Evolutionary conservation across 2,888 invertebrate species (phyloP).

Genomic region (Dyspetes luteomarginatus): DNA sequence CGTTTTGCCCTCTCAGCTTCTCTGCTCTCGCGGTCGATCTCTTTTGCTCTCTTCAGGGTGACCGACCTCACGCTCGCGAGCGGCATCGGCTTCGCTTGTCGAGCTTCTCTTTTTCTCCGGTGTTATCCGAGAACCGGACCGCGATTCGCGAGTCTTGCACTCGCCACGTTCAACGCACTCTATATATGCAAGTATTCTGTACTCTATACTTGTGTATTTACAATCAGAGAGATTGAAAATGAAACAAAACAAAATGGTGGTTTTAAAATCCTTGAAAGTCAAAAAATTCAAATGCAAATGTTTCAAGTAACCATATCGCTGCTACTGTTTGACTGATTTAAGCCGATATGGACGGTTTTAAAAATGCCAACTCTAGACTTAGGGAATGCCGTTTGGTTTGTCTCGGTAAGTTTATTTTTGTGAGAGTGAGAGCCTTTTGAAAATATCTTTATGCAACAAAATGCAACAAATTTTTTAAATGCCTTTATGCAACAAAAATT

Average conservation of each 20-base stretch:
- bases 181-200: too few species aligned
- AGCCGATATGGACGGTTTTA: neutral
- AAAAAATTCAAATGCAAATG: neutral
- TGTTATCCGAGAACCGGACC: conserved; percentile 71
- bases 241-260: neutral
- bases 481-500: too few species aligned
- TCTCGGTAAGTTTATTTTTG: neutral
- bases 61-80: conserved; percentile 73
- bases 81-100: conserved; percentile 40
- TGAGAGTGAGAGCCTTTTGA: neutral
- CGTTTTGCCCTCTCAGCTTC: conserved; percentile 36
- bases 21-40: conserved; percentile 40
- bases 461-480: too few species aligned
- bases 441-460: too few species aligned
- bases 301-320: neutral
- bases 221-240: neutral
- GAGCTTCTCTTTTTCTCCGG: conserved; percentile 67
- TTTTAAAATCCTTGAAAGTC: neutral
- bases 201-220: neutral
- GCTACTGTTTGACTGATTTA: neutral
- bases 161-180: too few species aligned
- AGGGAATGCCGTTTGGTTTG: neutral
- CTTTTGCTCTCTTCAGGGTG: conserved; percentile 71
- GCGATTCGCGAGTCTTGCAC: conserved; percentile 23
- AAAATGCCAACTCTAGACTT: neutral